phyloP scores from a whole-genome alignment of 2,797 vertebrate species.

The Iguana delicatissima region DNA sequence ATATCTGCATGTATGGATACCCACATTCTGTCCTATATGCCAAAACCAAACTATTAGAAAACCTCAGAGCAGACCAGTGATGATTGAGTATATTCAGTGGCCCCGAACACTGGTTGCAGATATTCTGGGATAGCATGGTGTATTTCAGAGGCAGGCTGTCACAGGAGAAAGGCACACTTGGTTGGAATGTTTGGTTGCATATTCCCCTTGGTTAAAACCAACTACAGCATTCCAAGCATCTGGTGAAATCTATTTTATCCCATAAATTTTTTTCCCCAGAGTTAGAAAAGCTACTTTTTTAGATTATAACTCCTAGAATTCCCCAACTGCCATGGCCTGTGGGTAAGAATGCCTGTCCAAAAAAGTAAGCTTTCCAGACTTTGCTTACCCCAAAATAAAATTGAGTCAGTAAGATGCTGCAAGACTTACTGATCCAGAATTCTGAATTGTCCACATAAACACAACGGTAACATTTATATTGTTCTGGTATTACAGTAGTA shows the following conservation, averaged over 20 bases:
- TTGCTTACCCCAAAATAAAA: too few relatives aligned
- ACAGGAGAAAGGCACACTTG: too few relatives aligned
- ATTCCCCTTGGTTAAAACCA: too few relatives aligned
- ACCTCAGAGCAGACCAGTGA: neutral
- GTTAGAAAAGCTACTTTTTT: neutral
- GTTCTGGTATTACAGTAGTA: too few relatives aligned
- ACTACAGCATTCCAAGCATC: neutral
- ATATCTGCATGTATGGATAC: neutral
- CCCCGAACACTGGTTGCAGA: too few relatives aligned
- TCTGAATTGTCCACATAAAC: too few relatives aligned
- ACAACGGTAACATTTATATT: too few relatives aligned
- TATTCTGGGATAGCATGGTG: neutral
- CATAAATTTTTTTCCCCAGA: neutral
- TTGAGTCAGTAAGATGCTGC: too few relatives aligned
- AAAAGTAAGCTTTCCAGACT: too few relatives aligned
- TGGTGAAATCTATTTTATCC: neutral
- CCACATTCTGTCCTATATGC: neutral
- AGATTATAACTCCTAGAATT: neutral
- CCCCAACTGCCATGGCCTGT: neutral
- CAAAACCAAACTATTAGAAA: neutral
- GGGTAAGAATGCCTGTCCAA: neutral
- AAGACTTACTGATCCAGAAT: too few relatives aligned
- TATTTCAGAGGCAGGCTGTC: neutral
- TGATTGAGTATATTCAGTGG: too few relatives aligned
- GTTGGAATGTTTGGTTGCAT: too few relatives aligned